Base-by-base conservation (phyloP, 2,797 vertebrate genomes). In the Rhincodon typus region DNA sequence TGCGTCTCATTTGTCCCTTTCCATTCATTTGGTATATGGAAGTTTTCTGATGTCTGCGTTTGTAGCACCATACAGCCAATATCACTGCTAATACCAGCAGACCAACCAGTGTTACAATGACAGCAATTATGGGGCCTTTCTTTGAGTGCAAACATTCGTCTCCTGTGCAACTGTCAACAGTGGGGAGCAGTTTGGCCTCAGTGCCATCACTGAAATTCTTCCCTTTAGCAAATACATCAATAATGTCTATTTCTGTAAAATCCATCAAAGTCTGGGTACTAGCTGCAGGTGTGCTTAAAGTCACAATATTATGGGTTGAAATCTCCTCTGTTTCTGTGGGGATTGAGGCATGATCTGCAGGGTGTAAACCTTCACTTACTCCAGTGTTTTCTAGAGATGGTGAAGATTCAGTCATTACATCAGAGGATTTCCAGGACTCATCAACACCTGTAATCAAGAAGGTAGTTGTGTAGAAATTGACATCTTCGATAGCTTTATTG, bases 21-120 rank as follows among this genome's bases (percentile, higher is more conserved):
- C 98, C 99, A 0, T 99, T 99, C 96, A 99, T 97, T 97, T 99
- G 98, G 96, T 99, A 99, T 96, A 99, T 96, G 0, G 99, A 99
- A 96, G 98, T 99, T 97, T 99, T 99, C 97, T 98, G 98, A 96
- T 98, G 98, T 94, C 97, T 97, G 96, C 97, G 98, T 96, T 98
- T 98, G 97, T 98, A 99, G 96, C 98, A 99, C 98, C 99, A 99
- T 95, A 98, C 97, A 0, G 98, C 98, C 15, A 98, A 96, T 0
- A 97, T 95, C 19, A 97, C 96, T 0, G 97, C 98, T 30, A 97
- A 96, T 87, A 97, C 97, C 0, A 99, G 96, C 42, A 98, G 97
- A 70, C 98, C 98, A 91, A 99, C 96, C 3, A 98, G 97, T 46
- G 98, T 98, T 86, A 99, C 98, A 21, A 98, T 96, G 95, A 98